These are phyloP conservation scores for Rotaria macrura DNA, from an alignment of 2,888 invertebrate species.

Conservation along the genomic window DNA sequence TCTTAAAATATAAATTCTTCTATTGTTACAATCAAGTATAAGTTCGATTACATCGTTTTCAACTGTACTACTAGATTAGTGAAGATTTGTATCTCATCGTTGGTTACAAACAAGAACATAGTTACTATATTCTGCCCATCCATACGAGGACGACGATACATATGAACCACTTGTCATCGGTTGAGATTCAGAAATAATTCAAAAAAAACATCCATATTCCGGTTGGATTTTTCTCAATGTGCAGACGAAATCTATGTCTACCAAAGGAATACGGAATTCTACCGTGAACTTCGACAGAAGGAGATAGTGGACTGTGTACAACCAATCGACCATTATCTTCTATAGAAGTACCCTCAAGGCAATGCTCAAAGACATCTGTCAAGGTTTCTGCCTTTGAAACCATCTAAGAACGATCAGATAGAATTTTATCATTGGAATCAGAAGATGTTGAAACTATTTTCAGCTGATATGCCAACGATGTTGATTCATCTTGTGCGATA, in stretches of 20 bases:
- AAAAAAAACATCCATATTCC: not conserved
- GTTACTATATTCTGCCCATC: not conserved
- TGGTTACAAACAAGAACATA: not conserved
- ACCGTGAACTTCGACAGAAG: not conserved
- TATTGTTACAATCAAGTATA: not conserved
- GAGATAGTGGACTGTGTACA: no score
- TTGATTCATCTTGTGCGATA: no score
- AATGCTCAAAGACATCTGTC: no score
- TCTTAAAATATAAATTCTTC: not conserved
- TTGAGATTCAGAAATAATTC: not conserved
- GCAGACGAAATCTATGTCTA: not conserved
- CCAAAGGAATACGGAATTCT: not conserved
- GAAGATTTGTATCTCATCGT: rapidly evolving
- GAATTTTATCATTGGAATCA: no score
- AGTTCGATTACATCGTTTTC: not conserved
- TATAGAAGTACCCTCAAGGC: no score
- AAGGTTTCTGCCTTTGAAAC: no score
- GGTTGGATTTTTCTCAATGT: not conserved
- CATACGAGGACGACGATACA: not conserved
- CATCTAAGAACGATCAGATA: no score
- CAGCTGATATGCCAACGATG: no score
- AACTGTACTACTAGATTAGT: not conserved
- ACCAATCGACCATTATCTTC: no score
- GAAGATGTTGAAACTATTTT: no score
- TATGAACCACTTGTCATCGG: not conserved